Percentiles rank a stretch among this genome's conserved stretches.
Evolutionary conservation across 1,140 invertebrate species (phyloP).

Genomic region (Saccostrea echinata): DNA sequence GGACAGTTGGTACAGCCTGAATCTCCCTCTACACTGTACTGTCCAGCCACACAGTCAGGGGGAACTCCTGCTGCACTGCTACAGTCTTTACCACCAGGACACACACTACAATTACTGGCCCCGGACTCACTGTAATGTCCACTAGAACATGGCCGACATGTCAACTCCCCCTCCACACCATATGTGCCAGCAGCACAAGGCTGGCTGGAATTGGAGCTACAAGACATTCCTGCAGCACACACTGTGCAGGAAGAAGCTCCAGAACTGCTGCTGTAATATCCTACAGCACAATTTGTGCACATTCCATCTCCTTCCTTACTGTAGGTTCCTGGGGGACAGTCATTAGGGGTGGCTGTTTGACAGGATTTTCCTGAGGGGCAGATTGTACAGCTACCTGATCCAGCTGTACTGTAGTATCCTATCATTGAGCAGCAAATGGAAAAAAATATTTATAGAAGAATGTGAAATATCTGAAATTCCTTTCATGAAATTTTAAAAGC

Average conservation of each 20-base stretch:
- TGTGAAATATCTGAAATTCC: not conserved
- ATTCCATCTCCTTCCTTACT: constrained; percentile 54
- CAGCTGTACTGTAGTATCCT: constrained; percentile 31
- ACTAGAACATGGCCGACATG: constrained; percentile 44
- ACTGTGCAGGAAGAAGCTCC: constrained; percentile 40
- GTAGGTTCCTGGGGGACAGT: constrained; percentile 67
- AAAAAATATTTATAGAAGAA: not conserved
- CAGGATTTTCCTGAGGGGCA: constrained; percentile 68
- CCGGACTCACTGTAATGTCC: constrained; percentile 60
- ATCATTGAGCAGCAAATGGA: not conserved
- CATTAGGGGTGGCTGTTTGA: constrained; percentile 50
- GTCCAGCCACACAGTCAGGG: constrained; percentile 59
- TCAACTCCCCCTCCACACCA: constrained; percentile 53
- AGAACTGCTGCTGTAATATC: constrained; percentile 50
- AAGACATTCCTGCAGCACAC: constrained; percentile 64
- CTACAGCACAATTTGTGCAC: constrained; percentile 62
- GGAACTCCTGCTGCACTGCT: constrained; percentile 50
- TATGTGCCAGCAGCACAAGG: constrained; percentile 62
- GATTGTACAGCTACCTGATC: constrained; percentile 51
- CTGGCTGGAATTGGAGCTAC: constrained; percentile 50
- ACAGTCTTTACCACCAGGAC: constrained; percentile 62
- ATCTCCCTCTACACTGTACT: constrained; percentile 55
- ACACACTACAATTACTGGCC: constrained; percentile 56
- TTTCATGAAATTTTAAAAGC: not conserved
- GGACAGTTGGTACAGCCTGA: constrained; percentile 61